Percentiles rank a stretch among this genome's conserved stretches.
Conservation (phyloP, 2,888 invertebrate species). For the Drosophila lacicola region DNA sequence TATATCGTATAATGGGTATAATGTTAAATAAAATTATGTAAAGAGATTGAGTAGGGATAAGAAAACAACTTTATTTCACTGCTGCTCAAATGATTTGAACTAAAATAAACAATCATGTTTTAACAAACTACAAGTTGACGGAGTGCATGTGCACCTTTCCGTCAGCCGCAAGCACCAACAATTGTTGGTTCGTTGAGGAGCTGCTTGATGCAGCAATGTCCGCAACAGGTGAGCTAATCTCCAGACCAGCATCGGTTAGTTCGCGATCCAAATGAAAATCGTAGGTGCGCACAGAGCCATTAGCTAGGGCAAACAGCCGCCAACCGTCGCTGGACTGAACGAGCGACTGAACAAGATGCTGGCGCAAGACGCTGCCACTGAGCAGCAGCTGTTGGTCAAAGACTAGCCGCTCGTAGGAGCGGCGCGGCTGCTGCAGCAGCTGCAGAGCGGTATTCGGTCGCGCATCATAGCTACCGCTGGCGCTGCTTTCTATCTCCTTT, state of each 20-base stretch:
- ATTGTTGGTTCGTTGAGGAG: conserved; percentile 53
- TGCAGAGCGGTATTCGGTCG: conserved; percentile 78
- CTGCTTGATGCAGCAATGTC: conserved; percentile 73
- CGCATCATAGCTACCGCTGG: conserved; percentile 34
- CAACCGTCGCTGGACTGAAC: conserved; percentile 82
- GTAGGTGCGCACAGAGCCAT: conserved; percentile 78
- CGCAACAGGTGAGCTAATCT: conserved; percentile 25
- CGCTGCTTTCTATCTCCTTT: conserved; percentile 12
- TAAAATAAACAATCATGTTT: conserved; percentile 17
- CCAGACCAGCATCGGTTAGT: conserved; percentile 20
- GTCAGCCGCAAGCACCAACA: conserved; percentile 61
- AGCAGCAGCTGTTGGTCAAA: conserved; percentile 83
- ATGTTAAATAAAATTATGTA: too few relatives aligned
- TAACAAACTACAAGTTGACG: conserved; percentile 54
- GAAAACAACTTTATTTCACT: conserved; percentile 36
- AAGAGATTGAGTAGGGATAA: background rate
- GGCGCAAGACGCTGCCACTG: conserved; percentile 80
- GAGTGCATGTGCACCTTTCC: conserved; percentile 70
- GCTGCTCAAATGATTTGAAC: conserved; percentile 15
- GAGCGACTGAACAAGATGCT: conserved; percentile 80
- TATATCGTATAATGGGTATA: too few relatives aligned
- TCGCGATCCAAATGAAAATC: conserved; percentile 82
- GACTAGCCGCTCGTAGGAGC: conserved; percentile 78
- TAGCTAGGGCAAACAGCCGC: conserved; percentile 80
- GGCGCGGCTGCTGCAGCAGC: conserved; percentile 70